Evolutionary conservation across 2,797 vertebrate species (phyloP).

Genomic region (Telmatherina bonti): DNA sequence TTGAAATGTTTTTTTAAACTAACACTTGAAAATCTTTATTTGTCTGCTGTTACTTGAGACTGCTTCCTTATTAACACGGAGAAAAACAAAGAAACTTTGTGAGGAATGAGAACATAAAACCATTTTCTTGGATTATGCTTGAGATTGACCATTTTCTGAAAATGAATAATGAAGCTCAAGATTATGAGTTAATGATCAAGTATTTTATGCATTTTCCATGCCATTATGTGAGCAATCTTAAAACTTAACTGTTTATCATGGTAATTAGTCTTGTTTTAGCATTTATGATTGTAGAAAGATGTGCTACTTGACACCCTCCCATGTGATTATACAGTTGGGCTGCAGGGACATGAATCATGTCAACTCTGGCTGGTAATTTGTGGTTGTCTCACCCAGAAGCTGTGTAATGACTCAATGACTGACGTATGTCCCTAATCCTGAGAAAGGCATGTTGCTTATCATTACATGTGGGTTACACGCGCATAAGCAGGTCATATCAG

Average conservation of each 20-base stretch:
- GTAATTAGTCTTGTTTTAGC: conserved; percentile 14
- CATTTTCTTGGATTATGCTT: too few species aligned
- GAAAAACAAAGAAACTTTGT: background rate
- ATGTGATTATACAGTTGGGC: conserved; percentile 18
- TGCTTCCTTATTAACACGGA: background rate
- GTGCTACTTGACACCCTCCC: background rate
- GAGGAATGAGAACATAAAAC: background rate
- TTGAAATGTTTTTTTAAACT: background rate
- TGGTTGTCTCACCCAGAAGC: conserved; percentile 27
- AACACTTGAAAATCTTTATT: background rate
- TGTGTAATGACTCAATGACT: conserved; percentile 42
- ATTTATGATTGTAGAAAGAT: conserved; percentile 13
- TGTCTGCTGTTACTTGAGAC: background rate
- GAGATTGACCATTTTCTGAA: background rate
- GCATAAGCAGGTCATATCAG: background rate
- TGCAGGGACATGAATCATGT: conserved; percentile 42
- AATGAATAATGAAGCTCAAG: background rate
- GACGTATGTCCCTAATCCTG: conserved; percentile 20
- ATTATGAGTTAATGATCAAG: background rate
- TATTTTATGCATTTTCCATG: background rate
- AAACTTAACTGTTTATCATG: background rate
- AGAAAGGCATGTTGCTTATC: conserved; percentile 5
- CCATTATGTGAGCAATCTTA: background rate
- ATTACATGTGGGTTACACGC: background rate
- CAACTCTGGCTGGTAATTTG: conserved; percentile 2